Conservation (phyloP, 1,140 invertebrate genomes). For the Camponotus vicinus region DNA sequence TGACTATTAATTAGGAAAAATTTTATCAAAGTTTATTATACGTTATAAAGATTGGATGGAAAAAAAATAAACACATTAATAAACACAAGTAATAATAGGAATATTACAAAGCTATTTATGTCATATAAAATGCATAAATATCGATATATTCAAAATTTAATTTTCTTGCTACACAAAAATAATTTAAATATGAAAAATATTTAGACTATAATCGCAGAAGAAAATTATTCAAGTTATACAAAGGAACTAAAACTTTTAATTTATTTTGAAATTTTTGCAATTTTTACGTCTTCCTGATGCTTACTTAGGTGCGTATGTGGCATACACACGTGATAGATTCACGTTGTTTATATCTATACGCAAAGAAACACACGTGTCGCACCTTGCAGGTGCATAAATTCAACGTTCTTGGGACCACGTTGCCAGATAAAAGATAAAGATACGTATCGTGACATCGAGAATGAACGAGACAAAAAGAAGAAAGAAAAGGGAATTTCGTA, state of each 20-base stretch:
- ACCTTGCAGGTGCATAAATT: conserved; percentile 68
- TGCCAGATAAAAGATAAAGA: conserved; percentile 62
- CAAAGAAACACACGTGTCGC: conserved; percentile 58
- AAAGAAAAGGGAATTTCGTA: background rate
- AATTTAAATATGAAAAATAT: background rate
- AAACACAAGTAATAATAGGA: background rate
- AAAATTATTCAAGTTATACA: background rate
- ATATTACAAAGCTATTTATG: background rate
- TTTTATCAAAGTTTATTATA: background rate
- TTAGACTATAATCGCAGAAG: background rate
- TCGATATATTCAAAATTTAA: background rate
- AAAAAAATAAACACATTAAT: background rate
- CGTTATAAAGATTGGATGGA: background rate
- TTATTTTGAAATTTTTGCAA: background rate
- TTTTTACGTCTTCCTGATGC: background rate
- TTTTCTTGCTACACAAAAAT: background rate
- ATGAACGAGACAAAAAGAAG: background rate
- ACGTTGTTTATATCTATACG: background rate
- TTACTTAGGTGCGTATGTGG: background rate
- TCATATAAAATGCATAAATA: background rate
- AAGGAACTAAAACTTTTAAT: background rate
- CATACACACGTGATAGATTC: background rate
- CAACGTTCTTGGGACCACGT: conserved; percentile 48
- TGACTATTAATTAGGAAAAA: background rate
- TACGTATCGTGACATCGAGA: background rate